Evolutionary conservation across 2,797 vertebrate species (phyloP).

Genomic region (Delichon dasypus): DNA sequence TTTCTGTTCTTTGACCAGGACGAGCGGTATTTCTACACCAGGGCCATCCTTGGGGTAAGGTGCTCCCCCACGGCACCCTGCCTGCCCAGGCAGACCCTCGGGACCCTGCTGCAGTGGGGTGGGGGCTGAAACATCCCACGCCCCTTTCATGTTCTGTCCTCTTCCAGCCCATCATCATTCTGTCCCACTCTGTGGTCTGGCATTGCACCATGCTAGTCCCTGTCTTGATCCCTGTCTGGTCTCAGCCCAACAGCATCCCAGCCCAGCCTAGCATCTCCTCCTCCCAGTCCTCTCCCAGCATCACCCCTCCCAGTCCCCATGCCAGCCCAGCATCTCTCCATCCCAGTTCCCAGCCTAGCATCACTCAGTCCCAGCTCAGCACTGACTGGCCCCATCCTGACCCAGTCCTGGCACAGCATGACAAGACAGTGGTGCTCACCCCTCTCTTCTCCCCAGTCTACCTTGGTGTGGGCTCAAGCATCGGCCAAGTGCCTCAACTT

Average conservation of each 20-base stretch:
- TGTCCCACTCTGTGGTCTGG: rapidly evolving
- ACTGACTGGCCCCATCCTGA: rapidly evolving
- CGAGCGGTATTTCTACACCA: constrained; percentile 84
- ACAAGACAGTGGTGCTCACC: not conserved
- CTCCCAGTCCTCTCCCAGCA: not conserved
- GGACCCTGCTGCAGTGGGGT: not conserved
- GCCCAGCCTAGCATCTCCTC: not conserved
- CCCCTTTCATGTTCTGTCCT: not conserved
- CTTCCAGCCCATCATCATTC: not conserved
- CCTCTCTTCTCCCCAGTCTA: constrained; percentile 70
- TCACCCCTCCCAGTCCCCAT: too few relatives aligned
- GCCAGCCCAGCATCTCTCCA: too few relatives aligned
- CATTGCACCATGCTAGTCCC: not conserved
- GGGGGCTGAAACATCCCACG: not conserved
- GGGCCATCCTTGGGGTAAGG: constrained; percentile 87
- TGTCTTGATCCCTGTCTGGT: not conserved
- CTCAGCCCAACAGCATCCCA: not conserved
- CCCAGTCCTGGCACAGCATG: not conserved
- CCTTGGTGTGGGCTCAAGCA: constrained; percentile 86
- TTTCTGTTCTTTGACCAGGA: constrained; percentile 81
- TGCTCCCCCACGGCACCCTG: not conserved
- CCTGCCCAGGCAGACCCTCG: too few relatives aligned
- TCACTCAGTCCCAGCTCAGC: not conserved
- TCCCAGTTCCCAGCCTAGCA: not conserved
- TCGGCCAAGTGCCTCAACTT: constrained; percentile 93